Evolutionary conservation across 1,140 invertebrate genomes (phyloP), one percentile per base, ranked within the genome.

Genomic region (Oncopodura yosiiana): DNA sequence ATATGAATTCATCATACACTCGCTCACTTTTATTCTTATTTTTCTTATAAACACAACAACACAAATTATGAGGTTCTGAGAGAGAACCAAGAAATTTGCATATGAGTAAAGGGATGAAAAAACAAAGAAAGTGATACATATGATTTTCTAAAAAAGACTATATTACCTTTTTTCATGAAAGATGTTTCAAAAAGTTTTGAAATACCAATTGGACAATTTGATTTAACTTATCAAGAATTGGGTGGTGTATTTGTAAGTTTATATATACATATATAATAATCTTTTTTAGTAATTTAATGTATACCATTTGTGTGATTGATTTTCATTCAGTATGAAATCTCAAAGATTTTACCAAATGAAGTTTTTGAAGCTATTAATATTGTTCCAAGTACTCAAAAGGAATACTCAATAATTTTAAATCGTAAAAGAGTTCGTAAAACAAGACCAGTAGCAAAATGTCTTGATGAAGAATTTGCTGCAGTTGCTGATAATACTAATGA

Each of bases 151-250:
- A n/a, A n/a, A n/a, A n/a, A n/a, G n/a, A n/a, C n/a, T n/a, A n/a
- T n/a, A n/a, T n/a, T n/a, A n/a, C n/a, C n/a, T n/a, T n/a, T n/a
- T n/a, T 56, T 56, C 39, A 34, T 49, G 6, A 42, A 32, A 9
- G 53, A 56, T 19, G 46, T 44, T 9, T 12, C 53, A 5, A 23
- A 18, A 16, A 30, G 30, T 1, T 56, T 56, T 29, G 23, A 49
- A 21, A 34, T 29, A 2, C 44, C 26, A 5, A 21, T 44, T 2
- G 23, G n/a, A 2, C n/a, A 56, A 21, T 49, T 56, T 19, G 53
- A 56, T n/a, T 18, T 56, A 8, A 34, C 49, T 36, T 56, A 56
- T 24, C 53, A 56, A 36, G 46, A 43, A 2, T 5, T 24, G 24
- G 3, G 18, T 11, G 48, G 48, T 6, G 48, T 29, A 50, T 14